Evolutionary conservation across 2,888 invertebrate species (phyloP), one percentile per base, ranked within the genome.

Genomic region (Copidosoma aretas): DNA sequence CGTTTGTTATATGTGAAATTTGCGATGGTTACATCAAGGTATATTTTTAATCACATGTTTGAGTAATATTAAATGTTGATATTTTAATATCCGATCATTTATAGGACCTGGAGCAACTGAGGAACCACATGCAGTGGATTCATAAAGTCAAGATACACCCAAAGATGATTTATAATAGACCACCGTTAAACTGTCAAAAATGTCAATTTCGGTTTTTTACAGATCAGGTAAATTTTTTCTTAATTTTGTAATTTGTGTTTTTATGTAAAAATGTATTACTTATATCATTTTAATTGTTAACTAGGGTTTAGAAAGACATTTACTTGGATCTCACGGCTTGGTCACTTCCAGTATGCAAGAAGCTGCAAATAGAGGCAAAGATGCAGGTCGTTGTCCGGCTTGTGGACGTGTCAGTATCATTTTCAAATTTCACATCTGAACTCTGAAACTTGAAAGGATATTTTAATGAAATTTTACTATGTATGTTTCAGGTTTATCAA

Each of bases 51-150:
- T 21, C 22, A 21, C 21, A 43, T 49, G 14, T 4, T 59, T 32
- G 53, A 39, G 24, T 21, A 58, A 15, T 5, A 52, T 39, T 24
- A 52, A 21, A 1, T 12, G 53, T 57, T 32, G 39, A 54, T 54
- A 15, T 41, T 15, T 43, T 53, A 69, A 61, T 46, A 53, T 43
- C 10, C 25, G 56, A 62, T 69, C 56, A 1, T 60, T 41, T 57
- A 12, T 70, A 87, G 87, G 97, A 97, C 84, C 87, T 96, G 79
- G 95, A 96, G 79, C 95, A 96, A 81, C 86, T 97, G 73, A 88
- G 97, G 73, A 96, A 96, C 84, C 97, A 97, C 82, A 97, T 97
- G 94, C 96, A 95, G 81, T 97, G 95, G 94, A 96, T 97, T 83
- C 97, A 97, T 84, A 96, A 97, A 89, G 94, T 95, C 75, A 95